These are phyloP conservation scores for Opisthocomus hoazin DNA, from an alignment of 2,113 vertebrate species.

Conservation along the genomic window DNA sequence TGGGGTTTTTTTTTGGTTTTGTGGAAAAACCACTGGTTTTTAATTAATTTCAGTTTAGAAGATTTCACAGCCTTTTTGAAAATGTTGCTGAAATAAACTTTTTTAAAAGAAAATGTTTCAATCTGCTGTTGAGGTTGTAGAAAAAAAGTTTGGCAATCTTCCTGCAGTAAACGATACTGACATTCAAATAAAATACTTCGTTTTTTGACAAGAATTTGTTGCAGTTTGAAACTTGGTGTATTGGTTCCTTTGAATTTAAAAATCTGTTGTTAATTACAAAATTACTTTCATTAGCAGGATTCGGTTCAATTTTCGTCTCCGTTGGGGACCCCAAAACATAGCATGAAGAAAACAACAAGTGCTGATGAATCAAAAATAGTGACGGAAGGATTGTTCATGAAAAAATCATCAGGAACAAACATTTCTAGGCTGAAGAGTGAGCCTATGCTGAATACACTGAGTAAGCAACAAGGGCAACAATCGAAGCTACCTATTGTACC, in stretches of 20 bases:
- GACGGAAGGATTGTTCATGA: constrained; percentile 58
- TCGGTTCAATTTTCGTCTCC: constrained; percentile 71
- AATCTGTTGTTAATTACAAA: background rate
- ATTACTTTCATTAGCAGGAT: constrained; percentile 71
- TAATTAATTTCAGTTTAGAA: background rate
- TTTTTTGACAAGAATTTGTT: background rate
- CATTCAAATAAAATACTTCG: background rate
- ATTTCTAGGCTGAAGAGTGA: constrained; percentile 45
- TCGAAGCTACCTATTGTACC: background rate
- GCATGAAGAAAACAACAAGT: constrained; percentile 25
- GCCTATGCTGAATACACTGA: background rate
- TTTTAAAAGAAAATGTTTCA: background rate
- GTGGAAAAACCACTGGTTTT: background rate
- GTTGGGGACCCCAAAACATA: constrained; percentile 61
- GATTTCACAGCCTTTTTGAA: background rate
- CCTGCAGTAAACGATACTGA: background rate
- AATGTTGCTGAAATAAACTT: background rate
- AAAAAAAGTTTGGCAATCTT: background rate
- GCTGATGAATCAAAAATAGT: constrained; percentile 45
- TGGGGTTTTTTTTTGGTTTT: background rate
- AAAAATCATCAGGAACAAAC: constrained; percentile 23
- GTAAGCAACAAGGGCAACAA: constrained; percentile 59
- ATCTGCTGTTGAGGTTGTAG: background rate
- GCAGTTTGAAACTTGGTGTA: background rate
- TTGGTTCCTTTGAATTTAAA: background rate